Evolutionary conservation across 2,113 vertebrate species (phyloP).

Genomic region (Alectura lathami): DNA sequence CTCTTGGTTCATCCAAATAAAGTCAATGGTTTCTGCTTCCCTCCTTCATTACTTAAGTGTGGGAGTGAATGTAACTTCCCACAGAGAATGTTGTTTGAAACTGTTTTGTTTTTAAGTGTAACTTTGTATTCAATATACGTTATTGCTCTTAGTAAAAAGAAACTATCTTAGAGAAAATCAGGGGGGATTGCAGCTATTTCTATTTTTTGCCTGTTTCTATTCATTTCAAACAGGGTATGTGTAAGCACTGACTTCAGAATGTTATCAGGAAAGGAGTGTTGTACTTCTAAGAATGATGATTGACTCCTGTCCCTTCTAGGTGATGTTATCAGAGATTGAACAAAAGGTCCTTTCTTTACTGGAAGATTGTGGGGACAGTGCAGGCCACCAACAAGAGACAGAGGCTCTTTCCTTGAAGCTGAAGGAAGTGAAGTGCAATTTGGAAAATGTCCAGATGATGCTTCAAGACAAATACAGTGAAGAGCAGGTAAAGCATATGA

Average conservation of each 20-base stretch:
- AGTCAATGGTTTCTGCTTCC: neutral
- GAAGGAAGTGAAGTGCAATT: slow-evolving; percentile 83
- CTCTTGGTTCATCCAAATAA: neutral
- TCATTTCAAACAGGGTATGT: neutral
- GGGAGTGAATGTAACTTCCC: neutral
- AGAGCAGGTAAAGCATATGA: slow-evolving; percentile 70
- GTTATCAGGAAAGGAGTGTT: neutral
- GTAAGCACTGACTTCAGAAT: neutral
- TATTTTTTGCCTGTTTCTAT: neutral
- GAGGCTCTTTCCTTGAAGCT: slow-evolving; percentile 84
- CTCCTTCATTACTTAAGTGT: neutral
- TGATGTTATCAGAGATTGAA: slow-evolving; percentile 88
- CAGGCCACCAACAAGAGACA: slow-evolving; percentile 71
- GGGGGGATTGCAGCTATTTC: neutral
- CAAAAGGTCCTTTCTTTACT: slow-evolving; percentile 79
- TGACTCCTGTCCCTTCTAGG: slow-evolving; percentile 72
- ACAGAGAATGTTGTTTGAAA: neutral
- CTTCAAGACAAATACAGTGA: slow-evolving; percentile 81
- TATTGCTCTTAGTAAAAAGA: neutral
- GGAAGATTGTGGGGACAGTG: slow-evolving; percentile 56
- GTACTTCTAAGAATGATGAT: neutral
- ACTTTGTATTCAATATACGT: neutral
- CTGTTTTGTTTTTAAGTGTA: neutral
- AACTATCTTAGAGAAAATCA: neutral
- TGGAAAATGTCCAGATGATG: slow-evolving; percentile 85